Evolutionary conservation across 2,113 vertebrate species (phyloP).

Genomic region (Pachyramphus minor): DNA sequence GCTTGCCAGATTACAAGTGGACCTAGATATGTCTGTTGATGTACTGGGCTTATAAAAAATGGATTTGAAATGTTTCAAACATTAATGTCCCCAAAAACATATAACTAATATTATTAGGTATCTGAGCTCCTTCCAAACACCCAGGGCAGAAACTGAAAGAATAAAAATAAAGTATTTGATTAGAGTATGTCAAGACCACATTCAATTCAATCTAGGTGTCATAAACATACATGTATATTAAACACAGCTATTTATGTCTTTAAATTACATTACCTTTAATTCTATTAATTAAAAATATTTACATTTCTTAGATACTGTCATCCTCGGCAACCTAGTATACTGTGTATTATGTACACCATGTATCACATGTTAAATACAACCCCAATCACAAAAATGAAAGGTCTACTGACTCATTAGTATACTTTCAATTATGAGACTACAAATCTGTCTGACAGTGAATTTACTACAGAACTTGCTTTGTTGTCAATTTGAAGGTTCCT

Average conservation of each 20-base stretch:
- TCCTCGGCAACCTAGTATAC: neutral
- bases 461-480: neutral
- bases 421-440: neutral
- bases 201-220: neutral
- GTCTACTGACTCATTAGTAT: neutral
- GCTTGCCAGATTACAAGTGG: neutral
- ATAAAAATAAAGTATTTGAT: neutral
- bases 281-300: neutral
- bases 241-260: neutral
- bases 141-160: neutral
- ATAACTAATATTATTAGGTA: neutral
- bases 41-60: neutral
- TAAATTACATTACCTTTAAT: neutral
- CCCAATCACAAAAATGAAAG: neutral
- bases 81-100: neutral
- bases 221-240: neutral
- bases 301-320: neutral
- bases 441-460: neutral
- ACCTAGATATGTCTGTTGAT: neutral
- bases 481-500: neutral
- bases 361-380: neutral
- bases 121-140: neutral
- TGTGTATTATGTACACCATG: neutral
- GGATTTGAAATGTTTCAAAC: neutral
- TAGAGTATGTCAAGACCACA: neutral